Base-by-base conservation (phyloP, 2,797 vertebrate species). In the Sebastes miniatus region DNA sequence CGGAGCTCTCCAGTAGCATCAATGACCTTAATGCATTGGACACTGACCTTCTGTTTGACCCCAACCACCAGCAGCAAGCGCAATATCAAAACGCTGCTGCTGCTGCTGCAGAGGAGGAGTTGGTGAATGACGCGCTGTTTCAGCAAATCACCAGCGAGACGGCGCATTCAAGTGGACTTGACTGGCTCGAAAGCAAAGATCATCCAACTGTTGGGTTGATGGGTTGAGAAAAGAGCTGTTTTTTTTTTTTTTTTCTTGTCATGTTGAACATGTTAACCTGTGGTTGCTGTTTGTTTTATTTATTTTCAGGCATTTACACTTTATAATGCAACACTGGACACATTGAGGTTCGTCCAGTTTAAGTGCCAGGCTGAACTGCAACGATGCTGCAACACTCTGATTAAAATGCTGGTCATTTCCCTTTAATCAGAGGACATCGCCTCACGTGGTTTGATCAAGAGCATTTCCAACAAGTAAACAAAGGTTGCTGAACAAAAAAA, bases 101-200 rank as follows among this genome's bases (percentile, higher is more conserved):
- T 78, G 93, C 96, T 62, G 95, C 96, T 88, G 95, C 97, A 88
- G 97, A 99, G 92, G 97, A 99, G 91, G 97, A 98, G 91, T 88
- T 99, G 87, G 98, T 97, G 93, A 98, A 97, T n/a, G 97, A 99
- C 89, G 96, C 96, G 13, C 95, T 99, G 87, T 99, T 99, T 94
- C 97, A 99, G 88, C 98, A 99, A 84, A 99, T 99, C 79, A 97
- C 97, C 95, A 97, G 94, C 77, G 97, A 99, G 90, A 95, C 97
- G 64, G 95, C 97, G 64, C 98, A 96, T 93, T 93, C 98, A 43
- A 93, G 97, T 77, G 97, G 97, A 89, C 99, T 99, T 84, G 98
- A 99, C 85, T 99, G 99, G 99, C 96, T 99, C 87, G 99, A 99
- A 90, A 99, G 96, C 94, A 99, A 99, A 95, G 99, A 99, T 95